Conservation (phyloP, 2,797 vertebrate species). For the Channa striata region DNA sequence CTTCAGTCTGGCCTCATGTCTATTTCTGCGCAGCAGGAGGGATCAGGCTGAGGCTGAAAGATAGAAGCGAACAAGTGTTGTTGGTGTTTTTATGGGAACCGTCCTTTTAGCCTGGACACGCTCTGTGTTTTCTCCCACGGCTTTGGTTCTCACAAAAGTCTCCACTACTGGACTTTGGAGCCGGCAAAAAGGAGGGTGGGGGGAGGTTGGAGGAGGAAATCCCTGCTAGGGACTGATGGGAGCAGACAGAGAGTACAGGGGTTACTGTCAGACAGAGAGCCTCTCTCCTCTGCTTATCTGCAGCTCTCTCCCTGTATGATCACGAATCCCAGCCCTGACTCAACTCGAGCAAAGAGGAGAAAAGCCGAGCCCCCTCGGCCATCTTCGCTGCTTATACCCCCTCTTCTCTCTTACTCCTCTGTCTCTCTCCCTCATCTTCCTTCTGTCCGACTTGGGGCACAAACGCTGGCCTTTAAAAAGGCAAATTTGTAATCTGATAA, state of each 20-base stretch:
- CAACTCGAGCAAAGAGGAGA: constrained; percentile 59
- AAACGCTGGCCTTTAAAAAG: constrained; percentile 81
- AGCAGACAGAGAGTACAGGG: constrained; percentile 47
- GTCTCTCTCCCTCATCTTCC: constrained; percentile 22
- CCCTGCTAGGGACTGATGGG: constrained; percentile 37
- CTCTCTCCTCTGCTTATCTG: constrained; percentile 63
- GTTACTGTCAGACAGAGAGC: constrained; percentile 48
- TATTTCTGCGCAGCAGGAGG: constrained; percentile 40
- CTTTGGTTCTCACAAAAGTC: constrained; percentile 25
- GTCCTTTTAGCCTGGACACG: neutral
- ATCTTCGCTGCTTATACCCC: constrained; percentile 38
- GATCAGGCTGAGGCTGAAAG: constrained; percentile 6
- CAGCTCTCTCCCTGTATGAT: constrained; percentile 59
- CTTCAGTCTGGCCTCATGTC: constrained; percentile 20
- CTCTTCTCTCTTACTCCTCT: constrained; percentile 12
- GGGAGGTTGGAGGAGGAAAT: constrained; percentile 27
- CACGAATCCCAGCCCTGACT: constrained; percentile 64
- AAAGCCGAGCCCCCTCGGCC: constrained; percentile 56
- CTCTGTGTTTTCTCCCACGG: constrained; percentile 14
- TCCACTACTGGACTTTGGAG: constrained; percentile 27
- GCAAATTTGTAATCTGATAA: constrained; percentile 84
- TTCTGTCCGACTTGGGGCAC: constrained; percentile 65
- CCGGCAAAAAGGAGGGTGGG: constrained; percentile 27
- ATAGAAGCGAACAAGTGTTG: constrained; percentile 10
- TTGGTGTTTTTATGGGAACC: neutral